phyloP scores from a whole-genome alignment of 2,888 invertebrate species.

The Pyrochroa serraticornis region DNA sequence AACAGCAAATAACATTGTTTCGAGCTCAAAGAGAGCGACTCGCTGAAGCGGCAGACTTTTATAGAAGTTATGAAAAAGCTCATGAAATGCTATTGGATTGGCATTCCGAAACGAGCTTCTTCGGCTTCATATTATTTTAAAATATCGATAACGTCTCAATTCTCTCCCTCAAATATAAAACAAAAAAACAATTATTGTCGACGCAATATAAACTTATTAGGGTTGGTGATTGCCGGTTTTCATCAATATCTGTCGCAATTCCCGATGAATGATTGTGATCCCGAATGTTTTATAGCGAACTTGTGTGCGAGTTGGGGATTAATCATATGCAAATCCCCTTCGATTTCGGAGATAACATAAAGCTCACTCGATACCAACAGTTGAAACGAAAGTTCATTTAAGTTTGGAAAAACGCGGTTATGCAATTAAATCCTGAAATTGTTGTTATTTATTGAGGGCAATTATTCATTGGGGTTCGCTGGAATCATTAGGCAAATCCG shows the following conservation, averaged over 20 bases:
- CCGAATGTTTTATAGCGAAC: constrained; percentile 46
- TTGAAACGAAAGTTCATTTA: constrained; percentile 24
- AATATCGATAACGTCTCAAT: constrained; percentile 13
- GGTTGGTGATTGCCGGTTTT: constrained; percentile 25
- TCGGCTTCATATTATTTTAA: constrained; percentile 10
- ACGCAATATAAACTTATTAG: neutral
- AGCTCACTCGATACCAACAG: constrained; percentile 24
- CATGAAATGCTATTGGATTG: constrained; percentile 47
- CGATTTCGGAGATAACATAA: constrained; percentile 35
- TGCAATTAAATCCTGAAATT: constrained; percentile 15
- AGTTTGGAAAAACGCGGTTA: constrained; percentile 11
- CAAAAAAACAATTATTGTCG: constrained; percentile 3
- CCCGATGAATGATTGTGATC: constrained; percentile 48
- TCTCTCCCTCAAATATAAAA: neutral
- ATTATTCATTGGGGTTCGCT: too few species aligned
- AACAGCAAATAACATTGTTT: constrained; percentile 50
- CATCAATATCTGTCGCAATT: constrained; percentile 48
- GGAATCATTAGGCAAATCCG: too few species aligned
- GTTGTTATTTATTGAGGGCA: constrained; percentile 9
- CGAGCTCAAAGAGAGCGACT: constrained; percentile 49
- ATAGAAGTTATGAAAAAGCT: constrained; percentile 48
- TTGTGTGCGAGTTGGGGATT: constrained; percentile 49
- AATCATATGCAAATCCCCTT: constrained; percentile 53
- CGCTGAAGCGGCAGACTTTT: constrained; percentile 44
- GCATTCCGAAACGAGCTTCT: constrained; percentile 38